These are phyloP conservation scores for Himalopsyche phryganea DNA, from an alignment of 1,140 invertebrate genomes.

Conservation along the genomic window DNA sequence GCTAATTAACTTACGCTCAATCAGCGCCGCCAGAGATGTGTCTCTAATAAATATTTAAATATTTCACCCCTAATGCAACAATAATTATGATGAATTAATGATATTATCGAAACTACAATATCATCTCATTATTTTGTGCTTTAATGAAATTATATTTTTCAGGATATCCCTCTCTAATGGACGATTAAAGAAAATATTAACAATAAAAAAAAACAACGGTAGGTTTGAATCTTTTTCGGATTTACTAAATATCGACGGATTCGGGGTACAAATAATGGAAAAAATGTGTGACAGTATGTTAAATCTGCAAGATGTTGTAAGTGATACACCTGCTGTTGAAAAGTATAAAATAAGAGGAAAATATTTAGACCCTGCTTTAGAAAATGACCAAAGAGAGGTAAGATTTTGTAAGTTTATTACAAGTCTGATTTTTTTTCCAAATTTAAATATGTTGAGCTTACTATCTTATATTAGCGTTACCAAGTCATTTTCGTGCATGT, in stretches of 20 bases:
- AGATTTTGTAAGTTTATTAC: too few species aligned
- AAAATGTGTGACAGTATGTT: constrained; percentile 31
- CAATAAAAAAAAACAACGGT: constrained; percentile 12
- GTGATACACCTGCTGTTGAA: not conserved
- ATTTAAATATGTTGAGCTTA: too few species aligned
- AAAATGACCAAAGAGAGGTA: constrained; percentile 9
- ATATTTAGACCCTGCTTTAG: constrained; percentile 23
- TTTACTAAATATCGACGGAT: constrained; percentile 19
- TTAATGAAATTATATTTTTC: constrained; percentile 14
- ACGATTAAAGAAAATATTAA: constrained; percentile 18
- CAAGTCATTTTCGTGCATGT: too few species aligned
- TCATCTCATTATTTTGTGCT: too few species aligned
- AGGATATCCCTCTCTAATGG: constrained; percentile 20
- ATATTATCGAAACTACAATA: too few species aligned
- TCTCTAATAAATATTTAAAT: too few species aligned
- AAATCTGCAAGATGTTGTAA: constrained; percentile 1
- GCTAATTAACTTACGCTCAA: too few species aligned
- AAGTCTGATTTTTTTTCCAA: too few species aligned
- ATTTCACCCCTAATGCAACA: too few species aligned
- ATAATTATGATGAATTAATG: too few species aligned
- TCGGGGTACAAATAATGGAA: constrained; percentile 24
- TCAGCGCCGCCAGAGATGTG: too few species aligned
- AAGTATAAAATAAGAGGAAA: constrained; percentile 23
- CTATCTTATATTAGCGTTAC: too few species aligned
- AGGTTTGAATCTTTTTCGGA: constrained; percentile 22